Evolutionary conservation across 2,888 invertebrate genomes (phyloP), one percentile per base, ranked within the genome.

Genomic region (Drosophila cognata): DNA sequence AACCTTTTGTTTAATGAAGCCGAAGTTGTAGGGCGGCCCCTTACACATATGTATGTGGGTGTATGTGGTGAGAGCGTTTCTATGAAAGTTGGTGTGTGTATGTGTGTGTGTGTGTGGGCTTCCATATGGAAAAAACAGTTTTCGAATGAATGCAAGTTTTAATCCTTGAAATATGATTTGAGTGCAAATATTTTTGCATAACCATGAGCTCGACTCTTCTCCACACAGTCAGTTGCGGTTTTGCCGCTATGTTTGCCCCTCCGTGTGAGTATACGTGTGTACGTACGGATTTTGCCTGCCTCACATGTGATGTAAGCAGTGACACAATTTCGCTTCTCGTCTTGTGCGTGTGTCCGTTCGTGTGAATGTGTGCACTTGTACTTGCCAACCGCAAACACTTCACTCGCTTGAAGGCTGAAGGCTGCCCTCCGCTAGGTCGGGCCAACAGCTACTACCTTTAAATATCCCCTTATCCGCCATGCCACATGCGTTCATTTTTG

Each of bases 131-230:
- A 87, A 46, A 87, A 87, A 89, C 82, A 77, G 89, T 89, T 80
- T 86, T 86, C 74, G 74, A 85, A 87, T 89, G 83, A 89, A 88
- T 87, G 89, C 89, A 88, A 88, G 86, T 86, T 85, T 82, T 88
- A 88, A 88, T 88, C 88, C 88, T 88, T 88, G 88, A 88, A 89
- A 88, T 89, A 89, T 89, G 88, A 89, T 88, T 88, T 88, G 88
- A 88, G 89, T 88, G 88, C 89, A 88, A 89, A 89, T 88, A 88
- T 88, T 88, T 88, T 88, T 88, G 89, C 86, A 89, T 89, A 88
- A 86, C 89, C 87, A 87, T 81, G 85, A 89, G 88, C 85, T 76
- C 85, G 61, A 87, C 80, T 82, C 70, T 69, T 41, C 35, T 38
- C 38, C 29, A n/a, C 58, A 51, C 71, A 75, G 57, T 58, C 51